A percentile compares a stretch with the other conserved stretches of the same genome.
phyloP scores from a whole-genome alignment of 2,888 invertebrate genomes.

The Melanchra persicariae region DNA sequence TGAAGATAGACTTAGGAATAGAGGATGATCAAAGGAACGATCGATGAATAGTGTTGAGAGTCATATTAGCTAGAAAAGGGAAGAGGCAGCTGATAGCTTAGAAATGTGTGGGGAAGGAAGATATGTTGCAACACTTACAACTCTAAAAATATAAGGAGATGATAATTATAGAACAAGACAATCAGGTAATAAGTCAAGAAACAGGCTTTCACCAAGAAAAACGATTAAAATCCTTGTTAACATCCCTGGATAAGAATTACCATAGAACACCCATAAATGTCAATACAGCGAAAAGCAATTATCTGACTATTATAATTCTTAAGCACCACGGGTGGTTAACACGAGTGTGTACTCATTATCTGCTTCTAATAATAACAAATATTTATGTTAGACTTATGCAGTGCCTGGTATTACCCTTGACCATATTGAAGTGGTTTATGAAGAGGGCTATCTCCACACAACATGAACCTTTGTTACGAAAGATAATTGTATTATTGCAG shows the following conservation, averaged over 20 bases:
- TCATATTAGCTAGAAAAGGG: no score
- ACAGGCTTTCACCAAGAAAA: neutral
- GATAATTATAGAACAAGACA: neutral
- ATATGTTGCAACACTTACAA: neutral
- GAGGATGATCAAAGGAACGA: neutral
- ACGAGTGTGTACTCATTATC: constrained; percentile 36
- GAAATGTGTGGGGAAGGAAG: neutral
- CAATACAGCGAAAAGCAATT: constrained; percentile 25
- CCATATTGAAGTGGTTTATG: constrained; percentile 6
- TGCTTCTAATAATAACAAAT: constrained; percentile 40
- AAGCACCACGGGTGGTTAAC: constrained; percentile 17
- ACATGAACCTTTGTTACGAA: neutral
- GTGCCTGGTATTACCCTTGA: constrained; percentile 12
- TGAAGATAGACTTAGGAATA: neutral
- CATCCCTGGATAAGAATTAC: neutral
- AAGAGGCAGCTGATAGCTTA: neutral
- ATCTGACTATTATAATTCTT: constrained; percentile 22
- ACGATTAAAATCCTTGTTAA: neutral
- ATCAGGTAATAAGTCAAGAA: neutral
- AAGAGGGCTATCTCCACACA: neutral
- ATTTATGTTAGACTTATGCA: constrained; percentile 27
- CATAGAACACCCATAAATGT: neutral
- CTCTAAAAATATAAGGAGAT: neutral
- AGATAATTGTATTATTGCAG: no score
- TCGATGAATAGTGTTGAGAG: neutral